Conservation (phyloP, 2,113 vertebrate species). For the Elephas maximus region DNA sequence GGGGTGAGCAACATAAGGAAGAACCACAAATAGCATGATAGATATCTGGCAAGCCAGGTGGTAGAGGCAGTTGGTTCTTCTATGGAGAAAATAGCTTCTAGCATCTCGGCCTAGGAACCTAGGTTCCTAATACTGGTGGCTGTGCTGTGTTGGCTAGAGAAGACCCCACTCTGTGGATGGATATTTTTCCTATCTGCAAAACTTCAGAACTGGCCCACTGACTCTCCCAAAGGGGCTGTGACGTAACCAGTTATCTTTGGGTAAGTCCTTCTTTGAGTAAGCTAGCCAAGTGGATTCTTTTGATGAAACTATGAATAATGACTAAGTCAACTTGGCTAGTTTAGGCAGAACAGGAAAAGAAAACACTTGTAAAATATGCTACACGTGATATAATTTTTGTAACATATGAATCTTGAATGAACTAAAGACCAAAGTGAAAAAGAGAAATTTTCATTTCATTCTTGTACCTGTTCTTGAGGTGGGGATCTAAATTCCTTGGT, state of each 20-base stretch:
- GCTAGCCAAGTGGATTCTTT: background rate
- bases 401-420: background rate
- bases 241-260: background rate
- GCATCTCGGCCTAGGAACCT: background rate
- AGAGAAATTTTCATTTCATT: background rate
- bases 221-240: background rate
- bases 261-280: background rate
- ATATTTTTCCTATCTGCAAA: background rate
- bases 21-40: background rate
- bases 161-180: background rate
- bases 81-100: background rate
- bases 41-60: background rate
- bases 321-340: background rate
- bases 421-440: background rate
- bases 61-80: background rate
- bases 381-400: background rate
- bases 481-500: constrained; percentile 98
- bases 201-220: background rate
- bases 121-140: background rate
- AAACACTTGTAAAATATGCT: background rate
- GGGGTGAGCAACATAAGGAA: background rate
- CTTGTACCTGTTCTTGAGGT: constrained; percentile 96
- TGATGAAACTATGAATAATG: background rate
- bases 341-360: background rate
- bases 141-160: fast-evolving